These are phyloP conservation scores for Hemichromis elongatus DNA, from an alignment of 2,113 vertebrate species.

Conservation along the genomic window DNA sequence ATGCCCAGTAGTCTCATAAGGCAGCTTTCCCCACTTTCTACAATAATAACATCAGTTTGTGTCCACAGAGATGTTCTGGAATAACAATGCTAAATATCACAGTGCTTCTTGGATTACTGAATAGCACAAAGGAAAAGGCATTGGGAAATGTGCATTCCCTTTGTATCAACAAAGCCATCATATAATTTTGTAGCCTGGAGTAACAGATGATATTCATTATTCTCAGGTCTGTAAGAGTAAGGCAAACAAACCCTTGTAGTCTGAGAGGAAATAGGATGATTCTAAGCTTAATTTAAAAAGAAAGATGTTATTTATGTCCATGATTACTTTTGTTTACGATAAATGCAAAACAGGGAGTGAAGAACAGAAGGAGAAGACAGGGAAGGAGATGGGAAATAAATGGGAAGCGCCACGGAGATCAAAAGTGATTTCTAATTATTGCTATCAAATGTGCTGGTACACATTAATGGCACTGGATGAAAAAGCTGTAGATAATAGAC, in stretches of 20 bases:
- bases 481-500: neutral
- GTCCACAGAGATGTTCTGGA: constrained; percentile 11
- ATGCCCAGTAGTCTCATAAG: neutral
- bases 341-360: neutral
- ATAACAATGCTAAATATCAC: constrained; percentile 6
- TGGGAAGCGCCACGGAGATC: neutral
- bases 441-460: neutral
- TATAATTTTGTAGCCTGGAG: neutral
- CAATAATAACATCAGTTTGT: neutral
- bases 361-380: neutral
- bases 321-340: neutral
- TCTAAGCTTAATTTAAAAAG: neutral
- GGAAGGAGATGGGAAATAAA: neutral
- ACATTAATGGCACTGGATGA: neutral
- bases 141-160: neutral
- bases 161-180: neutral
- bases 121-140: neutral
- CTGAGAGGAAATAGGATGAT: neutral
- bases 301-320: neutral
- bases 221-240: neutral
- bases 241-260: neutral
- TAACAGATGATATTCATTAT: neutral
- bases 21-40: neutral
- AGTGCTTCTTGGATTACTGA: neutral
- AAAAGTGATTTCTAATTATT: neutral